phyloP scores from a whole-genome alignment of 2,888 invertebrate genomes.

The Callosobruchus maculatus region DNA sequence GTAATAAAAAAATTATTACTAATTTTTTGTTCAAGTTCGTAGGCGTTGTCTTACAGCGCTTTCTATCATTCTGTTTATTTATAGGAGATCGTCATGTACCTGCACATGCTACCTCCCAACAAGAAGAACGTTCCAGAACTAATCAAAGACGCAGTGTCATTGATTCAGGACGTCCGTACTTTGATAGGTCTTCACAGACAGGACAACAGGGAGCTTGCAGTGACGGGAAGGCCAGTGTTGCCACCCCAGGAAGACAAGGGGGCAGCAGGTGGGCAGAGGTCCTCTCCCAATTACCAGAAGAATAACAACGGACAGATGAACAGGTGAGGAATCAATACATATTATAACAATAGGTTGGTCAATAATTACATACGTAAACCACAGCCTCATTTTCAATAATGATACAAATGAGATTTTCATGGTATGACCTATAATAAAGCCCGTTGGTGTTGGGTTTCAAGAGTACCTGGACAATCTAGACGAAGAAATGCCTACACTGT shows the following conservation, averaged over 20 bases:
- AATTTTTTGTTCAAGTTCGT: too few species aligned
- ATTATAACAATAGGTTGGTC: too few species aligned
- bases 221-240: constrained; percentile 79
- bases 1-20: too few species aligned
- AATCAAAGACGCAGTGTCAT: constrained; percentile 81
- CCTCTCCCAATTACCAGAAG: neutral
- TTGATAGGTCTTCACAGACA: constrained; percentile 85
- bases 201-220: constrained; percentile 77
- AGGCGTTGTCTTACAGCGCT: too few species aligned
- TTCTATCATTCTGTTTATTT: constrained; percentile 10
- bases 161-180: constrained; percentile 85
- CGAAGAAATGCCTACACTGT: too few species aligned
- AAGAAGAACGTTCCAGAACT: constrained; percentile 91
- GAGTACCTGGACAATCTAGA: too few species aligned
- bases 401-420: too few species aligned
- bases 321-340: neutral
- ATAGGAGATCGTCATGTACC: constrained; percentile 84
- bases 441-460: too few species aligned
- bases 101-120: constrained; percentile 83
- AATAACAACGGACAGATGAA: neutral
- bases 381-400: too few species aligned
- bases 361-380: too few species aligned
- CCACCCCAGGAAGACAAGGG: constrained; percentile 30
- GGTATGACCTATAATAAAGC: too few species aligned
- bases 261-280: neutral